A percentile compares a stretch with the other conserved stretches of the same genome.
phyloP scores from a whole-genome alignment of 1,140 invertebrate species.

The Hylaeus anthracinus region DNA sequence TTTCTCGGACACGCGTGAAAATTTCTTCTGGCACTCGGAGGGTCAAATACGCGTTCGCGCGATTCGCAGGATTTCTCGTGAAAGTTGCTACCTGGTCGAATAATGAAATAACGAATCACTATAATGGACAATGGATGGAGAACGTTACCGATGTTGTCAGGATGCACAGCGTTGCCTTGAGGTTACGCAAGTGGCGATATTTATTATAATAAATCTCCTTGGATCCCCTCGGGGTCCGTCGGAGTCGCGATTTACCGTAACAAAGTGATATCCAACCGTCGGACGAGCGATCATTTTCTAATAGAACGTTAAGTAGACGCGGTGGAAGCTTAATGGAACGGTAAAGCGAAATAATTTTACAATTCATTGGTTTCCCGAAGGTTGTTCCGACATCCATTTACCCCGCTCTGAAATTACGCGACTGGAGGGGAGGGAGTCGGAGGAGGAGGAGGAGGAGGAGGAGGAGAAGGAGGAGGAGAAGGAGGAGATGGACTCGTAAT shows the following conservation, averaged over 20 bases:
- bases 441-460: no score
- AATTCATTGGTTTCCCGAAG: constrained; percentile 1
- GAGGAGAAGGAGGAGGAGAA: no score
- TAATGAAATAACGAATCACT: constrained; percentile 14
- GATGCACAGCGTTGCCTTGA: constrained; percentile 1
- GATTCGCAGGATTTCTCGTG: no score
- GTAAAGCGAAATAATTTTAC: constrained; percentile 28
- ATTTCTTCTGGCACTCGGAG: no score
- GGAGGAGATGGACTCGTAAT: not conserved
- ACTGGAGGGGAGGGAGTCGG: not conserved
- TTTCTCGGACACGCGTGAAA: no score
- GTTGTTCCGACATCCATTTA: not conserved
- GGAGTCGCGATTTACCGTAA: constrained; percentile 7
- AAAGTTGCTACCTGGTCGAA: no score
- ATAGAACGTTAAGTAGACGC: not conserved
- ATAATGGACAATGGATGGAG: not conserved
- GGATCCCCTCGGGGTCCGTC: not conserved
- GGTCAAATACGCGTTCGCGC: no score
- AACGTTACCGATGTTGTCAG: not conserved
- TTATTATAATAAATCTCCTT: constrained; percentile 29
- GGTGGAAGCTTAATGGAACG: not conserved
- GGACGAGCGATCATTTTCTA: not conserved
- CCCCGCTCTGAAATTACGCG: not conserved
- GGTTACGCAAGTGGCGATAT: constrained; percentile 17
- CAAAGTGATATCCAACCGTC: not conserved